phyloP scores from a whole-genome alignment of 2,888 invertebrate species.

The Andrena minutula region DNA sequence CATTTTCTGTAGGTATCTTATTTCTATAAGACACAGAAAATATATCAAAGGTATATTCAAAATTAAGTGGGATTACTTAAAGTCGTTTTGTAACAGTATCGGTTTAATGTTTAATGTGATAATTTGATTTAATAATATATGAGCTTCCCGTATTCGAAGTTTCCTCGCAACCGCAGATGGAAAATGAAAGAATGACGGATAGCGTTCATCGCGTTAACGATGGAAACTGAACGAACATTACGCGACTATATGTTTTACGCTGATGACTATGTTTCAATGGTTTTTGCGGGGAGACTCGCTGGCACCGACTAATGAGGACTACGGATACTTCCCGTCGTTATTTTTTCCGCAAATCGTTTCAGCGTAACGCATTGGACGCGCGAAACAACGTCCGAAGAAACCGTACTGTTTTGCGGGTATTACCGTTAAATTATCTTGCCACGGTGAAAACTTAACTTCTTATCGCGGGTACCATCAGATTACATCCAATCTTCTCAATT shows the following conservation, averaged over 20 bases:
- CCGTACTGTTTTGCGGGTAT: conserved; percentile 42
- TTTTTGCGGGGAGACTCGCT: conserved; percentile 47
- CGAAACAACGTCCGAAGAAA: conserved; percentile 23
- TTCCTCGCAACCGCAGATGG: background rate
- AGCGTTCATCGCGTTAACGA: conserved; percentile 13
- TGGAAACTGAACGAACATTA: conserved; percentile 14
- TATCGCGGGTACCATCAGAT: conserved; percentile 39
- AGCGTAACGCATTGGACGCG: conserved; percentile 17
- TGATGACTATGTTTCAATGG: conserved; percentile 40
- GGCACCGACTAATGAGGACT: conserved; percentile 38
- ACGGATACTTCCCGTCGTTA: conserved; percentile 45
- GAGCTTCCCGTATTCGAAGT: background rate
- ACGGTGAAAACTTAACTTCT: conserved; percentile 47
- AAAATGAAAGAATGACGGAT: conserved; percentile 23
- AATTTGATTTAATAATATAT: conserved; percentile 22
- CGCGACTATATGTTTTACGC: conserved; percentile 37
- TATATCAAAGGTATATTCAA: too few species aligned
- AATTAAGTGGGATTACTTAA: too few species aligned
- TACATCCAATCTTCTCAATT: conserved; percentile 51
- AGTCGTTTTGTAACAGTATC: background rate
- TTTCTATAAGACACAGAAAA: too few species aligned
- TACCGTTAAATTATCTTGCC: conserved; percentile 41
- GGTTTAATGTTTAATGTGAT: conserved; percentile 1
- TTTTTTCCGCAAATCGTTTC: conserved; percentile 33
- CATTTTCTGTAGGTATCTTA: too few species aligned